phyloP scores from a whole-genome alignment of 2,797 vertebrate species.

The Anas flavirostris region DNA sequence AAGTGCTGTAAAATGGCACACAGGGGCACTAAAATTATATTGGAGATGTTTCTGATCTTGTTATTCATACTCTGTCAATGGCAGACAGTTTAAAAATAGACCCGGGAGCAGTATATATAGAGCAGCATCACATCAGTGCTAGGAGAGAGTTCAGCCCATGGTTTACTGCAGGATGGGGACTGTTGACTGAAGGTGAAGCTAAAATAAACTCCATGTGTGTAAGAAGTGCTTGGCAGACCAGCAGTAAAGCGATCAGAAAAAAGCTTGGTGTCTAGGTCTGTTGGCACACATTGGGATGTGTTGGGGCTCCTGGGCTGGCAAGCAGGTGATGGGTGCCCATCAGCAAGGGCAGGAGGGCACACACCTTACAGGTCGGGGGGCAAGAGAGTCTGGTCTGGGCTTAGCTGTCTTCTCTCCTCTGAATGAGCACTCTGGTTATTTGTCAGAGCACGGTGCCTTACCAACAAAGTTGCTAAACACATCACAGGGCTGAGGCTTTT shows the following conservation, averaged over 20 bases:
- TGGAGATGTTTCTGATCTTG: slow-evolving; percentile 62
- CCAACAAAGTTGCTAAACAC: background rate
- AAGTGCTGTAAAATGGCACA: slow-evolving; percentile 53
- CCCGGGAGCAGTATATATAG: slow-evolving; percentile 25
- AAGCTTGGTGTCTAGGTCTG: background rate
- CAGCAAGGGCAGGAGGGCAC: slow-evolving; percentile 50
- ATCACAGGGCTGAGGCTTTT: background rate
- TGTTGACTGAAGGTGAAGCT: background rate
- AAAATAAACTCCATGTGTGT: background rate
- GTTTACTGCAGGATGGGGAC: slow-evolving; percentile 48
- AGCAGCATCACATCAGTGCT: background rate
- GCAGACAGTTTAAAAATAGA: slow-evolving; percentile 66
- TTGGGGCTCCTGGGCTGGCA: background rate
- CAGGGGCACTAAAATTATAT: slow-evolving; percentile 56
- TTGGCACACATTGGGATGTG: background rate
- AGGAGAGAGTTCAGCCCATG: slow-evolving; percentile 50
- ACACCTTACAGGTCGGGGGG: background rate
- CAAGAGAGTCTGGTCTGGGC: background rate
- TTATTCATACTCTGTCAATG: slow-evolving; percentile 57
- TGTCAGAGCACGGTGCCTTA: background rate
- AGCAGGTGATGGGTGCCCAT: slow-evolving; percentile 58
- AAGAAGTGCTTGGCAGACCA: background rate
- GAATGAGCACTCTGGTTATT: background rate
- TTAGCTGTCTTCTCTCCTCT: background rate
- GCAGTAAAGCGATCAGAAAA: background rate